These are phyloP conservation scores for Zapus hudsonius DNA, from an alignment of 2,113 vertebrate genomes.

Conservation along the genomic window DNA sequence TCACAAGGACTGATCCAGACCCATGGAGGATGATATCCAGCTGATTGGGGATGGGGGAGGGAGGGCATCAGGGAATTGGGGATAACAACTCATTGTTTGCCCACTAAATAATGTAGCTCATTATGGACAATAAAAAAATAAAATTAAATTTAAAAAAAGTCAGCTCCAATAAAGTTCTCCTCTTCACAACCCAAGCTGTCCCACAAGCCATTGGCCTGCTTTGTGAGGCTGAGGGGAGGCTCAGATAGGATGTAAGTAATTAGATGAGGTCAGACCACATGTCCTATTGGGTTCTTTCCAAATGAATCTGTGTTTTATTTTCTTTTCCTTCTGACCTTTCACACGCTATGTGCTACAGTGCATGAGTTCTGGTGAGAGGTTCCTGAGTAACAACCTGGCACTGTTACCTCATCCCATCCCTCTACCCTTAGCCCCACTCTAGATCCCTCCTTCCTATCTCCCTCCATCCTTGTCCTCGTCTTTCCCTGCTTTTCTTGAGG, in stretches of 20 bases:
- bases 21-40: no score
- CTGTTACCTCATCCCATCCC: background rate
- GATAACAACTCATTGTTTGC: no score
- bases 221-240: background rate
- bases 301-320: background rate
- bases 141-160: no score
- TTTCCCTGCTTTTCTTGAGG: background rate
- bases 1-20: no score
- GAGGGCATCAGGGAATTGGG: no score
- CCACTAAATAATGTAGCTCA: no score
- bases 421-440: background rate
- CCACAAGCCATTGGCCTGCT: background rate
- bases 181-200: background rate
- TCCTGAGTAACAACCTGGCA: background rate
- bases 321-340: background rate
- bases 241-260: slow-evolving; percentile 13
- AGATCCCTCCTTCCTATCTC: background rate
- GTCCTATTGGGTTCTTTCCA: background rate
- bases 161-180: background rate
- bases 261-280: background rate
- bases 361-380: background rate
- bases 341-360: background rate
- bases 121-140: no score
- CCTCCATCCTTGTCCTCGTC: background rate
- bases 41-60: no score